Evolutionary conservation across 2,888 invertebrate species (phyloP).

Genomic region (Caenorhabditis uteleia): DNA sequence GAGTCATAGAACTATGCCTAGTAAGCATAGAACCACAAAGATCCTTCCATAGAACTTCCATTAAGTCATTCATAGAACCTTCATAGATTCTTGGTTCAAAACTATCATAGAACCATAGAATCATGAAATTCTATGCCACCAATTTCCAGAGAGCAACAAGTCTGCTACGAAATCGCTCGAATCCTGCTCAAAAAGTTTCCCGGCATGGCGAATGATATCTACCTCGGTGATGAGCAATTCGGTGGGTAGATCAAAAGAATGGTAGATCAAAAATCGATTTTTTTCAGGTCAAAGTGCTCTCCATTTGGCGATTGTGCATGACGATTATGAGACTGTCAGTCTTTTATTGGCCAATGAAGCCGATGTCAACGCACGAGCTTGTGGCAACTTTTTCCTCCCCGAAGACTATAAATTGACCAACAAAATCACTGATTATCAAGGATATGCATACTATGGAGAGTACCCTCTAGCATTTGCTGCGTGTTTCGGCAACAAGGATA

Average conservation of each 20-base stretch:
- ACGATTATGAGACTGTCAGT: conserved; percentile 91
- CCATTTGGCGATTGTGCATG: conserved; percentile 94
- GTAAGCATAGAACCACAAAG: too few relatives aligned
- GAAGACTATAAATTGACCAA: conserved; percentile 84
- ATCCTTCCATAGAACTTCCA: too few relatives aligned
- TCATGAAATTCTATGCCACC: neutral
- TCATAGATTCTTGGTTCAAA: too few relatives aligned
- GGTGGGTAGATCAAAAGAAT: conserved; percentile 75
- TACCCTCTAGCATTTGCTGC: conserved; percentile 97
- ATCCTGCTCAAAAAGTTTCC: conserved; percentile 76
- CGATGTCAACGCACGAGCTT: conserved; percentile 88
- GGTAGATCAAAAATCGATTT: neutral
- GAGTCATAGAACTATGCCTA: too few relatives aligned
- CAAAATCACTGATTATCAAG: conserved; percentile 90
- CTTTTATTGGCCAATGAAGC: conserved; percentile 83
- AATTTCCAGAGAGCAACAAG: conserved; percentile 46
- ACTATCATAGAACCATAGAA: too few relatives aligned
- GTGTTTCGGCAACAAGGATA: conserved; percentile 93
- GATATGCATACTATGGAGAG: conserved; percentile 94
- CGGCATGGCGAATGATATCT: conserved; percentile 87
- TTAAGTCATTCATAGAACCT: too few relatives aligned
- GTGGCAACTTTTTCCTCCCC: conserved; percentile 92
- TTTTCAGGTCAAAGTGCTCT: conserved; percentile 84
- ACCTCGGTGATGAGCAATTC: conserved; percentile 95
- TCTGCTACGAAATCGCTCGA: conserved; percentile 77